Conservation (phyloP, 2,113 vertebrate genomes). For the Sturnira hondurensis region DNA sequence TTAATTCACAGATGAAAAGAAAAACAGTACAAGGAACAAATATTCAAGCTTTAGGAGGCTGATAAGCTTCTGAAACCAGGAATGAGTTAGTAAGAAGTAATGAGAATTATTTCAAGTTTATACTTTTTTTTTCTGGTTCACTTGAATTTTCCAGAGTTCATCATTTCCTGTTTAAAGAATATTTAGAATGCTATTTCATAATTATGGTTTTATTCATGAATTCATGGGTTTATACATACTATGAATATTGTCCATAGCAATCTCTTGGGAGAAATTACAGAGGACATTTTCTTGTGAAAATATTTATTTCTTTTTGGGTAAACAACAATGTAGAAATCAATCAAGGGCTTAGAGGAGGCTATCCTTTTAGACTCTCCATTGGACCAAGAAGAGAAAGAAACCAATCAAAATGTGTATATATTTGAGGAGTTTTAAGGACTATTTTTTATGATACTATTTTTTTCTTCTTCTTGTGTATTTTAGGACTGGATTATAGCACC, state of each 20-base stretch:
- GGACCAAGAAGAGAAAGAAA: neutral
- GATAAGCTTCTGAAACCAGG: slow-evolving; percentile 21
- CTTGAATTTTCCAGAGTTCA: slow-evolving; percentile 52
- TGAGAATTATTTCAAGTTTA: slow-evolving; percentile 35
- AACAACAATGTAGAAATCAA: slow-evolving; percentile 27
- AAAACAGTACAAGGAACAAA: slow-evolving; percentile 5
- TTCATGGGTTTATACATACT: neutral
- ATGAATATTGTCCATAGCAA: neutral
- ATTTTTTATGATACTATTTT: neutral
- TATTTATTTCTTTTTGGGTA: slow-evolving; percentile 13
- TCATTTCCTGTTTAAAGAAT: slow-evolving; percentile 59
- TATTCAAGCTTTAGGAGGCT: neutral
- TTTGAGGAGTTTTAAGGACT: neutral
- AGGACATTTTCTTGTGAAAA: slow-evolving; percentile 41
- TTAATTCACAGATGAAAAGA: neutral
- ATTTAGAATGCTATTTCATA: neutral
- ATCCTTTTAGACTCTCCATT: neutral
- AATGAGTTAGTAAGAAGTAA: slow-evolving; percentile 25
- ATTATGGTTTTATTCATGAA: neutral
- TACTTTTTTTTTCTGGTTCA: slow-evolving; percentile 33
- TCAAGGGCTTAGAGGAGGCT: neutral
- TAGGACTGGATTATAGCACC: slow-evolving; percentile 99
- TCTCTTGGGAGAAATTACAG: slow-evolving; percentile 36
- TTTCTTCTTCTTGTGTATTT: neutral
- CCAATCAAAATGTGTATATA: neutral